These are phyloP conservation scores for Mesochorus sp. DNA, from an alignment of 2,888 invertebrate genomes.

Conservation along the genomic window DNA sequence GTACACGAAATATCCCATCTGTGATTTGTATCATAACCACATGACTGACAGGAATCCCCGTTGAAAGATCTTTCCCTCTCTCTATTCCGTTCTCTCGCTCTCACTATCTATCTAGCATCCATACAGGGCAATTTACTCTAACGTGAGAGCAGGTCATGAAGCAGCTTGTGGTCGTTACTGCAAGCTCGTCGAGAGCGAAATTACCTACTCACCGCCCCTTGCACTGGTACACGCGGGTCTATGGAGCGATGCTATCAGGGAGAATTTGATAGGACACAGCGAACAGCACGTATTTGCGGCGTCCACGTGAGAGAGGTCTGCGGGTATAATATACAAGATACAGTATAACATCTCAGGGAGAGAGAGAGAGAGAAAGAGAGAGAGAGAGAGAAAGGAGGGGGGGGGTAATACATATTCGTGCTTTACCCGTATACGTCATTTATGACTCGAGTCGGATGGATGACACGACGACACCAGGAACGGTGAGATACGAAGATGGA, in stretches of 20 bases:
- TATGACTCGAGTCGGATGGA: constrained; percentile 46
- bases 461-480: constrained; percentile 6
- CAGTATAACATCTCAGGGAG: constrained; percentile 10
- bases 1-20: neutral
- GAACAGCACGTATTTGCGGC: constrained; percentile 13
- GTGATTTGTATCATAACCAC: constrained; percentile 23
- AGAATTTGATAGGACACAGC: constrained; percentile 44
- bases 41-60: constrained; percentile 13
- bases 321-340: neutral
- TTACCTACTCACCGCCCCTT: constrained; percentile 43
- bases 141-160: constrained; percentile 40
- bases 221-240: constrained; percentile 5
- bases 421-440: constrained; percentile 9
- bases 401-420: constrained; percentile 11
- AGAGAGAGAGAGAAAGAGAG: too few species aligned
- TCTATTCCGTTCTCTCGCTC: neutral
- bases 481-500: constrained; percentile 11
- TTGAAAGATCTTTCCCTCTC: constrained; percentile 19
- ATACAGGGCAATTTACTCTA: constrained; percentile 43
- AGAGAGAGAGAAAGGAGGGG: too few species aligned
- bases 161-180: constrained; percentile 35
- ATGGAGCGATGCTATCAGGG: constrained; percentile 16
- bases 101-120: neutral
- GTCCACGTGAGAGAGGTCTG: neutral
- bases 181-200: constrained; percentile 42